Conservation (phyloP, 2,113 vertebrate species). For the Rissa tridactyla region DNA sequence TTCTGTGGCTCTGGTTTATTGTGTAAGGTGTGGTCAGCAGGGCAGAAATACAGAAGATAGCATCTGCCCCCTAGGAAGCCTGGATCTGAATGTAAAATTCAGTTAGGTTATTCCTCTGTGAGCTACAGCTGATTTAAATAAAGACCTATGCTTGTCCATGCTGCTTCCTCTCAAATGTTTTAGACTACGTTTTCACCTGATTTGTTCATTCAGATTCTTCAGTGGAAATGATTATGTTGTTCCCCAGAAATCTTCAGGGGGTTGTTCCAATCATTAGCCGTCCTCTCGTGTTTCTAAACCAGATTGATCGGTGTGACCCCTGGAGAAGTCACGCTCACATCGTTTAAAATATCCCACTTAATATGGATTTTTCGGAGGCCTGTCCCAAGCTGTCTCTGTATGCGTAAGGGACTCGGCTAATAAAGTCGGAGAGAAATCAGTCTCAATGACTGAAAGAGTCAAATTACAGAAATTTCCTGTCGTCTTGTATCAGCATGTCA, state of each 20-base stretch:
- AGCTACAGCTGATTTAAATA: neutral
- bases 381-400: neutral
- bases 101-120: neutral
- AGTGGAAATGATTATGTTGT: neutral
- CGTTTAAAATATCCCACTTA: neutral
- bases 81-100: neutral
- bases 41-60: neutral
- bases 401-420: neutral
- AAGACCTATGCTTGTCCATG: neutral
- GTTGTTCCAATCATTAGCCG: neutral
- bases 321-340: accelerated
- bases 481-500: neutral
- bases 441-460: neutral
- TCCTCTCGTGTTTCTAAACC: neutral
- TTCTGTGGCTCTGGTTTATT: neutral
- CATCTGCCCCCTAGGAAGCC: neutral
- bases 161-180: neutral
- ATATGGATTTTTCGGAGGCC: neutral
- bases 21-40: neutral
- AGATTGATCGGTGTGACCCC: neutral
- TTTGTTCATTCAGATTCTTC: neutral
- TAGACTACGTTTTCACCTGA: accelerated
- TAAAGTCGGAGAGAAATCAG: neutral
- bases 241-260: slow-evolving; percentile 5
- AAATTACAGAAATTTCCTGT: neutral